Percentiles rank a stretch among this genome's conserved stretches.
These are phyloP conservation scores for Ectemnius cavifrons DNA, from an alignment of 2,888 invertebrate species.

Conservation along the genomic window DNA sequence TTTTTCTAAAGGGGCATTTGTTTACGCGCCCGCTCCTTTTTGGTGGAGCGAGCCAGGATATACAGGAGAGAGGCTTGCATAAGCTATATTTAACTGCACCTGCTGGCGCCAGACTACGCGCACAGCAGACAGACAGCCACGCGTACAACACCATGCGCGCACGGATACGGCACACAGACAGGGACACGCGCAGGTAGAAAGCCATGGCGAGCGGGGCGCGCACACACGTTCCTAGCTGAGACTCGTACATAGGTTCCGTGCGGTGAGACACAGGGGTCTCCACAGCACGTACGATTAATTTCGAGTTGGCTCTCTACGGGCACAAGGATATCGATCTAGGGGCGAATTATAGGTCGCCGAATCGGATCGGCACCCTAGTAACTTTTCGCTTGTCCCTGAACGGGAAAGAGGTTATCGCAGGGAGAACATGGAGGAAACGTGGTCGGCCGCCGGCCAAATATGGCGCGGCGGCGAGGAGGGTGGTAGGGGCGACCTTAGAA, in stretches of 20 bases:
- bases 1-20: conserved; percentile 17
- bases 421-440: conserved; percentile 15
- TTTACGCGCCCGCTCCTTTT: conserved; percentile 26
- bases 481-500: conserved; percentile 38
- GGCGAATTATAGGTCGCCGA: neutral
- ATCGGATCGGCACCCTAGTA: too few relatives aligned
- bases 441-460: conserved; percentile 58
- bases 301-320: neutral
- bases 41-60: neutral
- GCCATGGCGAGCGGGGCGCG: too few relatives aligned
- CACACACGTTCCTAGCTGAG: too few relatives aligned
- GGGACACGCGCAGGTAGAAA: conserved; percentile 36
- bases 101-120: conserved; percentile 63
- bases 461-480: conserved; percentile 58
- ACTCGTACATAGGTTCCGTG: too few relatives aligned
- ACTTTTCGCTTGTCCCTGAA: neutral
- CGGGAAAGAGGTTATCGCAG: conserved; percentile 17
- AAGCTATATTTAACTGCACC: conserved; percentile 62
- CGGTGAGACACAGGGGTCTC: neutral
- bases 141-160: conserved; percentile 25
- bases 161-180: conserved; percentile 20
- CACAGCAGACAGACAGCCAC: conserved; percentile 29
- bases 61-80: conserved; percentile 32
- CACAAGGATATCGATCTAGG: neutral
- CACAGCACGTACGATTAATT: conserved; percentile 13